Evolutionary conservation across 2,113 vertebrate genomes (phyloP), one percentile per base, ranked within the genome.

Genomic region (Meles meles): DNA sequence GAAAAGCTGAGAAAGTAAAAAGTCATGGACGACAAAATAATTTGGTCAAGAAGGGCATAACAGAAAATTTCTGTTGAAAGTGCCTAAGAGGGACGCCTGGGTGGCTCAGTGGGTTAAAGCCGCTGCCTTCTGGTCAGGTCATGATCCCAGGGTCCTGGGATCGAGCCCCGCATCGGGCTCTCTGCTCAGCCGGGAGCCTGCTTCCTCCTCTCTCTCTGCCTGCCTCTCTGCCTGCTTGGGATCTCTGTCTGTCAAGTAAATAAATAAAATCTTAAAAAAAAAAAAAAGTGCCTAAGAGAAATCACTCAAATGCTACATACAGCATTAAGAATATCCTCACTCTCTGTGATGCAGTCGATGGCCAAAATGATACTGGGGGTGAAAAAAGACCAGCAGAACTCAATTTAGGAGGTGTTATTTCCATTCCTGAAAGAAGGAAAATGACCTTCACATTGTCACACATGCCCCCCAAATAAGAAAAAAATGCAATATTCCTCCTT

Each of bases 391-490:
- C 11, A 80, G 49, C 1, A 7, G 23, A 95, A 72, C 88, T 88
- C 44, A 90, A 39, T 77, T 80, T 90, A 88, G 42, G 39, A 74
- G 9, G 34, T 65, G 25, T 74, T 93, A 92, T 93, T 94, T 93
- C 49, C 44, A 72, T 90, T 94, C 91, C 44, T 95, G n/a, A 92
- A 81, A 21, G 34, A 76, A 8, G 44, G 11, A 87, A 96, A 94
- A 90, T 81, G 44, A 90, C 52, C 37, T 92, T 96, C 18, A 13
- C 17, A 87, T 83, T 84, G 39, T 92, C 59, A 94, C n/a, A 71
- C 23, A n/a, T 80, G 63, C 20, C 44, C 25, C 17, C 49, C 61
- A 88, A 10, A 49, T 57, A 67, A 94, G 57, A 93, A 95, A 97
- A 92, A 17, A 88, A 79, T 71, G 29, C 15, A 71, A 27, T 79